Conservation (phyloP, 2,797 vertebrate genomes). For the Diceros bicornis region DNA sequence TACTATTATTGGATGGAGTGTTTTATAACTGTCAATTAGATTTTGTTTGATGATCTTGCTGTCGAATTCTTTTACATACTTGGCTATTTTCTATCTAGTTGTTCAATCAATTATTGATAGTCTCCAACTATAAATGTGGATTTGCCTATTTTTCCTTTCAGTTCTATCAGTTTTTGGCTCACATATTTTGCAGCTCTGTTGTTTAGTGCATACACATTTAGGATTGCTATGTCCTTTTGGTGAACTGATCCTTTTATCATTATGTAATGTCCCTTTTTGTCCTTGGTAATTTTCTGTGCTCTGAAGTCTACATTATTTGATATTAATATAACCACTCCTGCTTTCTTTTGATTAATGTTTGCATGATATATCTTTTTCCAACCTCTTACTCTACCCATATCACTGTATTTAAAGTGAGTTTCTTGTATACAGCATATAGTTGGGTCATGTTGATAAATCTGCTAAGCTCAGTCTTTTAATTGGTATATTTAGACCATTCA, state of each 20-base stretch:
- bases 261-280: neutral
- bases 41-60: neutral
- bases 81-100: neutral
- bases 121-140: neutral
- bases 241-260: neutral
- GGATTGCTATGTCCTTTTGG: no score
- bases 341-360: neutral
- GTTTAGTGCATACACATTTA: neutral
- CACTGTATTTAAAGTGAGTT: neutral
- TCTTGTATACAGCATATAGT: neutral
- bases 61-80: neutral
- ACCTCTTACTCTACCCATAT: neutral
- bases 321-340: neutral
- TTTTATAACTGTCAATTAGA: neutral
- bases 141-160: neutral
- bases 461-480: neutral
- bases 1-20: neutral
- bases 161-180: neutral
- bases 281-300: neutral
- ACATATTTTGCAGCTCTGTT: neutral
- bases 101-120: neutral
- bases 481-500: neutral
- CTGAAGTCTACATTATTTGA: neutral
- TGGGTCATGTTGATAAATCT: neutral
- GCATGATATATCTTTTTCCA: neutral